Base-by-base conservation (phyloP, 1,140 invertebrate genomes). In the Drosophila nebulosa region DNA sequence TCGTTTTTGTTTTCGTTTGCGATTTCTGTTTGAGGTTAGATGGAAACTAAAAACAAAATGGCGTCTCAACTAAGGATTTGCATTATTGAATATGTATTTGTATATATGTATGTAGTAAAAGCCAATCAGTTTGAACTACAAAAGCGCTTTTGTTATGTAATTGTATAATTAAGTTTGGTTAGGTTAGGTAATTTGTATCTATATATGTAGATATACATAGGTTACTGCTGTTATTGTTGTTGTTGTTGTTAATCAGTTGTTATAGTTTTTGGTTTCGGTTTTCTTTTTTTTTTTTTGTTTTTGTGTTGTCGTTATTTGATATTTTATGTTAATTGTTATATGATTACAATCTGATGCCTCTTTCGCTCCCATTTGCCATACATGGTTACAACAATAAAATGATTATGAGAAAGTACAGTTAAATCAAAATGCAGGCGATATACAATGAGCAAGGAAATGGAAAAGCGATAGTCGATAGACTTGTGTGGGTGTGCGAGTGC, bases 341-440 rank as follows among this genome's bases (percentile, higher is more conserved):
- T 74, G 81, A 86, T 85, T 85, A 85, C 73, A 85, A 90, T 90
- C 89, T 90, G 89, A 90, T 90, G 79, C 85, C 84, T 90, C 89
- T 90, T 90, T 90, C 89, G 80, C 89, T 90, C 89, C 89, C 89
- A 90, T 89, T 90, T 89, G 85, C 85, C 85, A 85, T 88, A 89
- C 86, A 86, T 81, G 81, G 81, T 86, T 86, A 86, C 64, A 86
- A 69, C 86, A 80, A 85, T 35, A 55, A 65, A 26, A 42, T 64
- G 64, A 69, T 46, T 12, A 35, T 56, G 14, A 46, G n/a, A 32
- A 62, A 60, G 39, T 26, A 26, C 50, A 66, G 35, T 50, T 35
- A 75, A 79, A 73, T 46, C 39, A 78, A 69, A 78, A 78, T 46
- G 69, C 62, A 78, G 59, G 56, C 64, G 63, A 71, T 63, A 10